phyloP scores from a whole-genome alignment of 2,888 invertebrate genomes.

The Scrobipalpa atriplicella region DNA sequence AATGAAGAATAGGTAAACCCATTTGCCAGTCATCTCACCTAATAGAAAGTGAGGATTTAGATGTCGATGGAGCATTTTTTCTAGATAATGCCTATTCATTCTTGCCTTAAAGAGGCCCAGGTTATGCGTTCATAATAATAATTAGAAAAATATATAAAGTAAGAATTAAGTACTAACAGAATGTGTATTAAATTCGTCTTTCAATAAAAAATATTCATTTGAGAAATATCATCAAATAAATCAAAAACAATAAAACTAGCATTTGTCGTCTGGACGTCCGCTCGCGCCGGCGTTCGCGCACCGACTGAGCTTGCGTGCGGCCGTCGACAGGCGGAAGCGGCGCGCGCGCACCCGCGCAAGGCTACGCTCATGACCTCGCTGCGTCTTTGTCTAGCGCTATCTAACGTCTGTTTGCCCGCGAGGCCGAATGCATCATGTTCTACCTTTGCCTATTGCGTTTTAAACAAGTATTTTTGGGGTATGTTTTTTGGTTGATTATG shows the following conservation, averaged over 20 bases:
- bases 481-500: conserved; percentile 60
- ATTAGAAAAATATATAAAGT: too few relatives aligned
- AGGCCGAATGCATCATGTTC: conserved; percentile 81
- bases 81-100: too few relatives aligned
- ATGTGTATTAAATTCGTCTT: too few relatives aligned
- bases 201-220: background rate
- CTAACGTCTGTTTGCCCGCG: conserved; percentile 79
- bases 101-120: too few relatives aligned
- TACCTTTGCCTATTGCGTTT: conserved; percentile 64
- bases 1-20: too few relatives aligned
- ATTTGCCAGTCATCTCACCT: too few relatives aligned
- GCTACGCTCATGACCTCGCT: conserved; percentile 82
- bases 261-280: too few relatives aligned
- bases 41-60: too few relatives aligned
- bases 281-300: conserved; percentile 50
- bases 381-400: conserved; percentile 82
- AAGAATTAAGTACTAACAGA: too few relatives aligned
- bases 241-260: too few relatives aligned
- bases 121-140: too few relatives aligned
- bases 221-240: background rate
- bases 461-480: conserved; percentile 45
- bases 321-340: conserved; percentile 76
- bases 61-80: too few relatives aligned
- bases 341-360: conserved; percentile 78
- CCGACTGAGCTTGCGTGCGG: conserved; percentile 50